Evolutionary conservation across 2,888 invertebrate genomes (phyloP), one percentile per base, ranked within the genome.

Genomic region (Pristionchus mayeri): DNA sequence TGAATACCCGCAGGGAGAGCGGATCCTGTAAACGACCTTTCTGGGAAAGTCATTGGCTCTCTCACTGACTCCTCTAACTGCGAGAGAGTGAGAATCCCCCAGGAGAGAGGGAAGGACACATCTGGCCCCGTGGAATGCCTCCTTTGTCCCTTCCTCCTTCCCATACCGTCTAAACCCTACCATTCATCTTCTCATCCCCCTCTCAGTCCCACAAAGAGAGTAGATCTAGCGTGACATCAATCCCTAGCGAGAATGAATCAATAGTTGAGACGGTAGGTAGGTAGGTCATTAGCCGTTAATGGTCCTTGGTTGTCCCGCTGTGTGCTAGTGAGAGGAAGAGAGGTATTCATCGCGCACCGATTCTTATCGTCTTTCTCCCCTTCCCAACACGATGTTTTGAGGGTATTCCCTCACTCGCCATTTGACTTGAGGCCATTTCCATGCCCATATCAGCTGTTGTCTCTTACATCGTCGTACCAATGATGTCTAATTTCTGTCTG

Each of bases 261-360:
- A 67, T 4, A 1, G 7, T 9, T 9, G n/a, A 18, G 21, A 67
- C 18, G 37, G 21, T 37, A 21, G 0, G 13, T 18, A 37, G 67
- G 67, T 67, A 67, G 67, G 37, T 67, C 67, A 37, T 60, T 37
- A 67, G 67, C 37, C 67, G 67, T 2, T 37, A 67, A 67, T 67
- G 21, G 67, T 18, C 67, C 40, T 67, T 3, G 37, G 18, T 60
- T 54, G 2, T 60, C 24, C 60, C 24, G 60, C 60, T 60, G 60
- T 30, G 34, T 37, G 67, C 54, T 54, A 37, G 67, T 18, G 27
- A 18, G 67, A 37, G 30, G 18, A 4, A 18, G 63, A 63, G 57
- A 37, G 30, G n/a, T 7, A 67, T 34, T 67, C 67, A 67, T 37
- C 67, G 37, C 67, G 54, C 21, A 21, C 4, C 7, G 67, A 67